Evolutionary conservation across 2,888 invertebrate genomes (phyloP), one percentile per base, ranked within the genome.

Genomic region (Chrysina gloriosa): DNA sequence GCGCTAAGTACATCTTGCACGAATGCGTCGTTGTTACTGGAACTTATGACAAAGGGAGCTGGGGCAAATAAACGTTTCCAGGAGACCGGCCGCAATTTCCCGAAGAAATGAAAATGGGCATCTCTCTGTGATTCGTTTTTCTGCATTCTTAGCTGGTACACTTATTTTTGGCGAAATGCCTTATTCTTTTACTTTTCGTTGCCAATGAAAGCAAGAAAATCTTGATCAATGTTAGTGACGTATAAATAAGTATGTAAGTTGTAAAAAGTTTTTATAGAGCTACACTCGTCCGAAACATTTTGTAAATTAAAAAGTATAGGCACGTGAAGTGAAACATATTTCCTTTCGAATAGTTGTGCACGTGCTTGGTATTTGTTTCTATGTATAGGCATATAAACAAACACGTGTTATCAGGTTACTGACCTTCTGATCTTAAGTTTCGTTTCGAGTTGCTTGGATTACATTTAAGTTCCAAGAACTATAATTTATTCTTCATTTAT

Each of bases 51-150:
- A 25, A 58, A 58, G 58, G 42, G 25, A n/a, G 25, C 39, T 39
- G 58, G 36, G 0, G 54, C 14, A 58, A 58, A 58, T 58, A 58
- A 58, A 58, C 58, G 56, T 21, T 56, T 39, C 39, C 39, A 39
- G 39, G 39, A 58, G 58, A 58, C 58, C 25, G 58, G 34, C 39
- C 39, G 39, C 39, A 58, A 58, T 58, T 58, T 39, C 58, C 58
- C 39, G 27, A 39, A 39, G 58, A 39, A 58, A 58, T 42, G 25
- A 14, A 23, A 58, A 58, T 25, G 58, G 39, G 16, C 58, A 36
- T 58, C 29, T 58, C 39, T 25, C 14, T n/a, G 25, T 19, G 25
- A 58, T 58, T 58, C 58, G 58, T 58, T 58, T 58, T 23, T 42
- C 16, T 39, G 14, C 25, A 4, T 23, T 14, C 25, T 11, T 16